A percentile compares a stretch with the other conserved stretches of the same genome.
phyloP scores from a whole-genome alignment of 1,140 invertebrate genomes.

The Atta colombica region DNA sequence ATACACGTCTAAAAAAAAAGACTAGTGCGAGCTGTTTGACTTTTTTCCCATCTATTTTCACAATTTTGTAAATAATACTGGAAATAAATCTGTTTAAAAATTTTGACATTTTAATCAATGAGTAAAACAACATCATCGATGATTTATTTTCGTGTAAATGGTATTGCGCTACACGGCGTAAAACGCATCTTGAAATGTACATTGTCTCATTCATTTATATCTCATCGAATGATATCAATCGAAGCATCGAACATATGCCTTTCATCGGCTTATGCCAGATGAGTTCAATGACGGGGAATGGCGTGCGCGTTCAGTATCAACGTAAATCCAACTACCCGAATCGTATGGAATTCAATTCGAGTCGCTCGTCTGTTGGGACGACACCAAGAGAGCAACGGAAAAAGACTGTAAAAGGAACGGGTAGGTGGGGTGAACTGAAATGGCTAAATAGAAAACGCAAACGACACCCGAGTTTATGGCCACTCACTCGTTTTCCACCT shows the following conservation, averaged over 20 bases:
- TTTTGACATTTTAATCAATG: not conserved
- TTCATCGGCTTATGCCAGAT: constrained; percentile 62
- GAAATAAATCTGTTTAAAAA: not conserved
- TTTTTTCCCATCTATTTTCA: not conserved
- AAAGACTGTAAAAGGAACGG: constrained; percentile 61
- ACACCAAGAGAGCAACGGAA: constrained; percentile 61
- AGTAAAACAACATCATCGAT: not conserved
- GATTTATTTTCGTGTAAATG: constrained; percentile 15
- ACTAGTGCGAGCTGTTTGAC: not conserved
- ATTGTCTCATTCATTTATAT: constrained; percentile 45
- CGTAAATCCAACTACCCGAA: constrained; percentile 79
- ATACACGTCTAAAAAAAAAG: constrained; percentile 55
- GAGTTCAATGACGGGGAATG: constrained; percentile 65
- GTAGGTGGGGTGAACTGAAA: constrained; percentile 77
- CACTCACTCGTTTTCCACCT: constrained; percentile 77
- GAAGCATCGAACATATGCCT: constrained; percentile 60
- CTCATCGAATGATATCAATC: constrained; percentile 65
- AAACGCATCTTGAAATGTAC: not conserved
- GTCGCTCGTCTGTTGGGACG: constrained; percentile 73
- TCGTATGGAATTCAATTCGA: constrained; percentile 80
- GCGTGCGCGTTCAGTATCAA: constrained; percentile 70
- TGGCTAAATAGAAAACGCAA: constrained; percentile 84
- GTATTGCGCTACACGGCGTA: not conserved
- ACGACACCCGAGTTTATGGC: constrained; percentile 82
- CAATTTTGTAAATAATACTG: not conserved